Percentiles rank a stretch among this genome's conserved stretches.
Conservation (phyloP, 2,797 vertebrate species). For the Decapterus maruadsi region DNA sequence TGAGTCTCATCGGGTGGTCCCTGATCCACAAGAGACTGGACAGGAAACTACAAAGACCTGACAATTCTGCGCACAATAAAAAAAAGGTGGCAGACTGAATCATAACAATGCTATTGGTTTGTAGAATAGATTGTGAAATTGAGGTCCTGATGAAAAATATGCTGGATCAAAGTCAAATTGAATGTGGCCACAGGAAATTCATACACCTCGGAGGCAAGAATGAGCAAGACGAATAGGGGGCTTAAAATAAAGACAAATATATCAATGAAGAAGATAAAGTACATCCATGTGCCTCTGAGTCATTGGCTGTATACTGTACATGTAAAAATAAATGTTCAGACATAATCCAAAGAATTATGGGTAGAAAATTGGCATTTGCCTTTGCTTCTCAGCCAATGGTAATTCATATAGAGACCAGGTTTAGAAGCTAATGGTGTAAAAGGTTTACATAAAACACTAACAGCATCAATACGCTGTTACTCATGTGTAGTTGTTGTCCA, state of each 20-base stretch:
- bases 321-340: background rate
- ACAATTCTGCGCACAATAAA: constrained; percentile 18
- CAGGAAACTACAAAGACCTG: constrained; percentile 42
- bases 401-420: no score
- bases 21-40: constrained; percentile 52
- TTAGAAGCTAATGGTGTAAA: background rate
- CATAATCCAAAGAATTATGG: background rate
- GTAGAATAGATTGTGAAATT: constrained; percentile 22
- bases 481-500: no score
- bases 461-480: no score
- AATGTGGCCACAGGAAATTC: constrained; percentile 31
- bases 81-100: constrained; percentile 40
- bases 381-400: background rate
- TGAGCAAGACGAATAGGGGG: constrained; percentile 4
- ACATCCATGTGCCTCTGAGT: background rate
- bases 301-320: background rate
- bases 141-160: constrained; percentile 46
- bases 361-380: background rate
- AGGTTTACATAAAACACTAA: constrained; percentile 4
- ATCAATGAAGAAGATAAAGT: background rate
- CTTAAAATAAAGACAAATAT: constrained; percentile 26
- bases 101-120: constrained; percentile 49
- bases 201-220: constrained; percentile 8
- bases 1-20: constrained; percentile 44
- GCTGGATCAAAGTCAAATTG: constrained; percentile 51